Evolutionary conservation across 2,888 invertebrate genomes (phyloP), one percentile per base, ranked within the genome.

Genomic region (Mythimna impura): DNA sequence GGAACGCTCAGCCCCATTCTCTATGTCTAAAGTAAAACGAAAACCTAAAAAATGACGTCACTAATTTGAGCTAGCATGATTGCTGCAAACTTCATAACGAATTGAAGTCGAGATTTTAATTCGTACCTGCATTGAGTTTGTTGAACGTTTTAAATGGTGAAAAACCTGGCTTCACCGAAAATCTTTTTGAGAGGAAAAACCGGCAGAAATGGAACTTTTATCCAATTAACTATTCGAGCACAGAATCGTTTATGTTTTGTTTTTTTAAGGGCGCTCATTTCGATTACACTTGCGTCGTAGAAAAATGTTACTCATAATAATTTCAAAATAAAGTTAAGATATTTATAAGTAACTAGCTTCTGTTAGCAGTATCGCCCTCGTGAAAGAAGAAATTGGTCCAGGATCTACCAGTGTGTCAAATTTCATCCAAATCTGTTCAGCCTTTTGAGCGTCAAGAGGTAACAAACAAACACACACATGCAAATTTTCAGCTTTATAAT

Each of bases 31-130:
- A 22, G 1, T 12, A 22, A 54, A 47, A 47, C 20, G 17, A 47
- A 66, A 40, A 34, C 5, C 4, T 17, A n/a, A 0, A 50, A 63
- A 9, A 14, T 10, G 14, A 20, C 34, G 9, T 50, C 34, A 63
- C 14, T 6, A 36, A 14, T 36, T 63, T 14, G 0, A 2, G 0
- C 25, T 10, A 14, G 14, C 8, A 58, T 72, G 64, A 52, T 71
- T 60, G 72, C 57, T 14, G 43, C 17, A 58, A 64, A 60, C 58
- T 17, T 61, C 20, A 64, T 72, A 17, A 52, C 20, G 58, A 30
- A 30, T 8, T 50, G 3, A 17, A 63, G 34, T 50, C 1, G 5
- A 36, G 36, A 61, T 62, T 72, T 47, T 10, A 68, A 60, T 30
- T 34, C 40, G 9, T 34, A n/a, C 20, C 67, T 30, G 50, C 8